Evolutionary conservation across 2,113 vertebrate species (phyloP), one percentile per base, ranked within the genome.

Genomic region (Triplophysa rosa): DNA sequence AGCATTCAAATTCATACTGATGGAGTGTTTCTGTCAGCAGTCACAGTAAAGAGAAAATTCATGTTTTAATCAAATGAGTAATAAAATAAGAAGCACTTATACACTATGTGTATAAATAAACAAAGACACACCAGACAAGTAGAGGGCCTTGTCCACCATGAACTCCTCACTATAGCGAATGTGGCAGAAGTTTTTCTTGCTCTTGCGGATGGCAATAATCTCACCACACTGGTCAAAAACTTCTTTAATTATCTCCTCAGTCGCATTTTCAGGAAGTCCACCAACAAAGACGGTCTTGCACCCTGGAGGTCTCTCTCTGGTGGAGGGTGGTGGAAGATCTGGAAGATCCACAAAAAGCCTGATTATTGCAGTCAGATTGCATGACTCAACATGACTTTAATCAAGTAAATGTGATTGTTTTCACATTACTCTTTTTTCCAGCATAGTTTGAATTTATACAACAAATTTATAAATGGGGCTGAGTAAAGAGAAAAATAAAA

Each of bases 171-270:
- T 89, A 88, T 94, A 96, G 86, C 95, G 95, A 86, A 96, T 95
- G 90, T 96, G 95, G 88, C 95, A 96, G 86, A 96, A 96, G 90
- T 96, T 96, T 92, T 96, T 96, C 92, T 96, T 96, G 94, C 95
- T 96, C 87, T 96, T 96, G 78, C 95, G 93, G 87, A 96, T 94
- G 2, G 95, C 95, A 47, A 94, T 92, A 78, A 96, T 95, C 85
- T 95, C 94, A 56, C 95, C 95, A 11, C 95, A 96, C 84, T 95
- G 94, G 79, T 96, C 95, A 82, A 96, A 96, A 85, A 96, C 94
- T 90, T 96, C 95, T 83, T 94, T 93, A 83, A 96, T 94, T 70
- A 95, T 93, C 87, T 96, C 95, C 61, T 96, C 95, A 0, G 93
- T 95, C 23, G 95, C 94, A 0, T 96, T 96, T 88, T 96, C 95